phyloP scores from a whole-genome alignment of 2,888 invertebrate species.

The Mellilla xanthometata region DNA sequence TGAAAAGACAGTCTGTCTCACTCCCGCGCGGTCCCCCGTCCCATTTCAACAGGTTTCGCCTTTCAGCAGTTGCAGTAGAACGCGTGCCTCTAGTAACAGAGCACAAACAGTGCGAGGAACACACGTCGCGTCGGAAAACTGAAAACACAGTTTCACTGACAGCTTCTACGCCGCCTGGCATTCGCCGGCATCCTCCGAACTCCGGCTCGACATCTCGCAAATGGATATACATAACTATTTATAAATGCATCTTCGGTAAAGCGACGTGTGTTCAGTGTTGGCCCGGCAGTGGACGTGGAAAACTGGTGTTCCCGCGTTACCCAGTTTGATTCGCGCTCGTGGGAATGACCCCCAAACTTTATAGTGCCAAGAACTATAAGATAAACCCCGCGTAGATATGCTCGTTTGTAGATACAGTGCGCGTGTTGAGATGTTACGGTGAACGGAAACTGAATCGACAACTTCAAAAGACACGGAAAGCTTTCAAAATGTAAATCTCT shows the following conservation, averaged over 20 bases:
- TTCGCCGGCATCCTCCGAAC: constrained; percentile 59
- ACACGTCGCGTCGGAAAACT: constrained; percentile 72
- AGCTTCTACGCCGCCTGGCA: constrained; percentile 72
- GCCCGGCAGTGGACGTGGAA: constrained; percentile 50
- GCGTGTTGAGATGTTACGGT: constrained; percentile 51
- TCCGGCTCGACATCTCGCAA: constrained; percentile 58
- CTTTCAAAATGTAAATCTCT: constrained; percentile 65
- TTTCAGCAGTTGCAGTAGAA: constrained; percentile 76
- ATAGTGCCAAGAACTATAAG: constrained; percentile 65
- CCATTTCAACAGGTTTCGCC: constrained; percentile 82
- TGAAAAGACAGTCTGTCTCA: constrained; percentile 46
- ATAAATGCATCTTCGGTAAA: constrained; percentile 63
- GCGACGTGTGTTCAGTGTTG: constrained; percentile 60
- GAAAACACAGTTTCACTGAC: constrained; percentile 75
- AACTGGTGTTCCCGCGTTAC: constrained; percentile 50
- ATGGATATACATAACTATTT: constrained; percentile 71
- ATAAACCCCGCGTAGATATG: constrained; percentile 47
- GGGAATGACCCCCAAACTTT: constrained; percentile 58
- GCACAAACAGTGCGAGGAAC: constrained; percentile 75
- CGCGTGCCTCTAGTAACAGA: constrained; percentile 78
- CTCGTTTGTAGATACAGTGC: constrained; percentile 42
- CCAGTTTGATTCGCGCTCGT: constrained; percentile 52
- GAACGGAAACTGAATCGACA: constrained; percentile 49
- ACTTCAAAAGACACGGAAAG: constrained; percentile 42
- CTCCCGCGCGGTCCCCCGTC: constrained; percentile 65